Evolutionary conservation across 2,888 invertebrate species (phyloP).

Genomic region (Rotaria socialis): DNA sequence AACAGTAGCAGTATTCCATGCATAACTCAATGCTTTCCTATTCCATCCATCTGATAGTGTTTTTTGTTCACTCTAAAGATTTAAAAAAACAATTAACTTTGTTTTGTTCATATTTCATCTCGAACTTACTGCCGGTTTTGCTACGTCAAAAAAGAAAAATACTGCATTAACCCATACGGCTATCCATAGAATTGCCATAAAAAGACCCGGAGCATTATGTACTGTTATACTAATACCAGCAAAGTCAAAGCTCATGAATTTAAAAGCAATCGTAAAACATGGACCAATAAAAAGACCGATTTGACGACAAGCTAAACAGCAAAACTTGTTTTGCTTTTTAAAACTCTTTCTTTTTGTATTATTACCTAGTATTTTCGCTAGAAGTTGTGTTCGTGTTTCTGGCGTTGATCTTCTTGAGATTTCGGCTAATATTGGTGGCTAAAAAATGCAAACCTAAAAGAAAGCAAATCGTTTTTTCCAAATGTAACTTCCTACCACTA

Average conservation of each 20-base stretch:
- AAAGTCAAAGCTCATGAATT: conserved; percentile 54
- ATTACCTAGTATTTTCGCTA: conserved; percentile 18
- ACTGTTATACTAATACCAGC: conserved; percentile 56
- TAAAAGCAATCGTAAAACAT: conserved; percentile 58
- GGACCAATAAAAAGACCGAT: conserved; percentile 54
- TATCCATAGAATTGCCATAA: conserved; percentile 59
- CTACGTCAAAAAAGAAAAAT: neutral
- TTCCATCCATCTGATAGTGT: neutral
- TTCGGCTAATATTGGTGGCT: conserved; percentile 22
- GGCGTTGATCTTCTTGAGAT: neutral
- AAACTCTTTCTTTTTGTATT: neutral
- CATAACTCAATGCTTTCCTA: neutral
- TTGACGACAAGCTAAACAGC: conserved; percentile 42
- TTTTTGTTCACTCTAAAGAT: neutral
- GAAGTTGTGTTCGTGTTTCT: neutral
- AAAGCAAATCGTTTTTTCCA: neutral
- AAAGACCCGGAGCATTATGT: conserved; percentile 59
- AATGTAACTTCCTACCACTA: neutral
- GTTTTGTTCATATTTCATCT: neutral
- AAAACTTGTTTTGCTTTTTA: neutral
- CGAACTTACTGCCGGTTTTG: neutral
- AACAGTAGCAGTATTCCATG: neutral
- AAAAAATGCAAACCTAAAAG: neutral
- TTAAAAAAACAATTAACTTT: neutral
- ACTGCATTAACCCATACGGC: neutral